phyloP scores from a whole-genome alignment of 2,797 vertebrate genomes.

The Sebastolobus alascanus region DNA sequence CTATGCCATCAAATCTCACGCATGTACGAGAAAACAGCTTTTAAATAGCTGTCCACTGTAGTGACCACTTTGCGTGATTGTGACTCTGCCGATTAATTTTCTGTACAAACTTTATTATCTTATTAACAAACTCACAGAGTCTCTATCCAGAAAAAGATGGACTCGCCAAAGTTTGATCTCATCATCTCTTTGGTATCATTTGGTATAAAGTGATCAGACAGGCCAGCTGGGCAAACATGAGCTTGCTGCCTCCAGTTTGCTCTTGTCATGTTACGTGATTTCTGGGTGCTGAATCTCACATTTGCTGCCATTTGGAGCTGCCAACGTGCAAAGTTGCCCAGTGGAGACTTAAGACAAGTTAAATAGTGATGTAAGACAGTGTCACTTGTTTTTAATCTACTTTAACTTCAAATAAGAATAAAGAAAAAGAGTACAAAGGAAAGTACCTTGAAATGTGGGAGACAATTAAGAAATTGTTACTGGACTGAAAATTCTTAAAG shows the following conservation, averaged over 20 bases:
- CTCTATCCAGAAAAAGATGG: conserved; percentile 10
- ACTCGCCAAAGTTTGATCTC: conserved; percentile 6
- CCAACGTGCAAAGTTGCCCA: conserved; percentile 14
- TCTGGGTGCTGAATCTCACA: conserved; percentile 22
- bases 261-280: conserved; percentile 36
- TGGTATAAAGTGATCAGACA: conserved; percentile 32
- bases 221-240: conserved; percentile 45
- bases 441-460: neutral
- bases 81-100: neutral
- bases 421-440: neutral
- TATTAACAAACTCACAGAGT: neutral
- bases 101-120: conserved; percentile 10
- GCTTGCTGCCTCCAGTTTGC: conserved; percentile 47
- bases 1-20: neutral
- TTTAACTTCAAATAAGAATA: neutral
- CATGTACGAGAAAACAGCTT: neutral
- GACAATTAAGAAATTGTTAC: neutral
- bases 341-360: conserved; percentile 39
- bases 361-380: neutral
- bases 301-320: conserved; percentile 36
- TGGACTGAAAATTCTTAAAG: neutral
- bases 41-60: neutral
- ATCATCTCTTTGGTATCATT: conserved; percentile 28
- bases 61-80: neutral
- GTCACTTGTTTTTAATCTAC: conserved; percentile 20